Evolutionary conservation across 2,113 vertebrate species (phyloP).

Genomic region (Nibea albiflora): DNA sequence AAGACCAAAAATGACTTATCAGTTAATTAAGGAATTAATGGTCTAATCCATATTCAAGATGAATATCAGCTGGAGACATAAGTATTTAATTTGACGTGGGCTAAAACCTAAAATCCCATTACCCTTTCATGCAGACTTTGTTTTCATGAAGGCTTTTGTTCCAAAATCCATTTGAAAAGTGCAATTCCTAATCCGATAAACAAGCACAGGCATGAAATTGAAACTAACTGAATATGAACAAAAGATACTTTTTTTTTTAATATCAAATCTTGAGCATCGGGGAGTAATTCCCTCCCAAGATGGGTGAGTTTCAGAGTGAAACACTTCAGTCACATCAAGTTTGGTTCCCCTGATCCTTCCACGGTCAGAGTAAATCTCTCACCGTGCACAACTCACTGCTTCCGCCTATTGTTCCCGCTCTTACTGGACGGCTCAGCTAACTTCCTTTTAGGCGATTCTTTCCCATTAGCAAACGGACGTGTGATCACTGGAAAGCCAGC

Average conservation of each 20-base stretch:
- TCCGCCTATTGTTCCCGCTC: neutral
- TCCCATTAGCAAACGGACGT: neutral
- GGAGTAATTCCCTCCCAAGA: neutral
- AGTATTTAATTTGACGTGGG: neutral
- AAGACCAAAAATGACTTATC: neutral
- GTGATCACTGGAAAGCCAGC: neutral
- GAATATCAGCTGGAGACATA: neutral
- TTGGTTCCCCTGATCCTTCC: neutral
- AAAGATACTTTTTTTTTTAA: neutral
- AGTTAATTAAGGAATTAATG: neutral
- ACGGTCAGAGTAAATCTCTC: neutral
- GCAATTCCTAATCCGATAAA: neutral
- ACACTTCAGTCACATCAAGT: neutral
- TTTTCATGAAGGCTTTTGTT: neutral
- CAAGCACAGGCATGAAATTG: neutral
- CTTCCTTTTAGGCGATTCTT: neutral
- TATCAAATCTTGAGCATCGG: slow-evolving; percentile 8
- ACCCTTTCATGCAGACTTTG: neutral
- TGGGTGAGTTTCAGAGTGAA: neutral
- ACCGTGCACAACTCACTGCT: neutral
- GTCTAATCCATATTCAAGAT: neutral
- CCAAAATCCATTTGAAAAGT: slow-evolving; percentile 14
- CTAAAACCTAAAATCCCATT: slow-evolving; percentile 2
- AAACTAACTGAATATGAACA: neutral
- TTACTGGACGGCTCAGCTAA: neutral